Conservation (phyloP, 1,140 invertebrate genomes). For the Macrotrachela quadricornifera region DNA sequence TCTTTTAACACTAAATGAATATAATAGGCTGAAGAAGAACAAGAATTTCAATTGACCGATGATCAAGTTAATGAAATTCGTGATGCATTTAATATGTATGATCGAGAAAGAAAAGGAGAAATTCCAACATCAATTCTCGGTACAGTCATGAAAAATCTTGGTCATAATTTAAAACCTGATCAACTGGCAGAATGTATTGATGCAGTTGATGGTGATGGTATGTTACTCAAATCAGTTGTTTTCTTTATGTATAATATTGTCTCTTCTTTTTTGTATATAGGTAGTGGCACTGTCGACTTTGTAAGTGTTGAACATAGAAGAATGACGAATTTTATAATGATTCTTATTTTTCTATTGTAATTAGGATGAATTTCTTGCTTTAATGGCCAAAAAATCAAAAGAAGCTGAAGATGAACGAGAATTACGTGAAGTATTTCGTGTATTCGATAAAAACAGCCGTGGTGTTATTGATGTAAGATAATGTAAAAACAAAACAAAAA, state of each 20-base stretch:
- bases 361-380: conserved; percentile 21
- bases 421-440: conserved; percentile 29
- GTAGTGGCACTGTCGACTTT: conserved; percentile 5
- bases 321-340: too few relatives aligned
- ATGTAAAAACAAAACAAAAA: too few relatives aligned
- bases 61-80: conserved; percentile 1
- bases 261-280: not conserved
- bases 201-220: conserved; percentile 27
- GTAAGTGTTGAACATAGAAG: not conserved
- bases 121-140: conserved; percentile 7
- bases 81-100: conserved; percentile 4
- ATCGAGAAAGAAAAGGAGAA: conserved; percentile 1
- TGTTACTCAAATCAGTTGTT: not conserved
- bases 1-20: too few relatives aligned
- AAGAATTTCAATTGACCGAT: conserved; percentile 2
- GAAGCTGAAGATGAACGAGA: conserved; percentile 31
- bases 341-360: too few relatives aligned
- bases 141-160: conserved; percentile 21
- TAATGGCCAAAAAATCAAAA: conserved; percentile 24
- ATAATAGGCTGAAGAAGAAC: conserved; percentile 3
- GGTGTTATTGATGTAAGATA: conserved; percentile 22
- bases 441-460: conserved; percentile 28
- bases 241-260: too few relatives aligned
- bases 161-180: conserved; percentile 20
- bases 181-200: conserved; percentile 27